Conservation (phyloP, 2,888 invertebrate genomes). For the Troilus luridus region DNA sequence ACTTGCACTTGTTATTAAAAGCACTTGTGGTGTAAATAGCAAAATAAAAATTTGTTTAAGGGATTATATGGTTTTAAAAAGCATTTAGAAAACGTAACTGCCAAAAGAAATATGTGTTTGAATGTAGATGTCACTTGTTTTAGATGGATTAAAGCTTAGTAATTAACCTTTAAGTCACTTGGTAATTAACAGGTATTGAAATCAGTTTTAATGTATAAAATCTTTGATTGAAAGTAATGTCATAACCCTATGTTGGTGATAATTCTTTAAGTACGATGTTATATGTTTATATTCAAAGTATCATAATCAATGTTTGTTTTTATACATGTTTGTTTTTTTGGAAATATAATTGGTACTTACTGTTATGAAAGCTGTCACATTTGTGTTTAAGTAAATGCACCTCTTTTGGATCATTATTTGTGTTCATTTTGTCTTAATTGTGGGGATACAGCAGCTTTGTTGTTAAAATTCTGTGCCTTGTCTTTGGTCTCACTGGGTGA, state of each 20-base stretch:
- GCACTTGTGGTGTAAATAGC: constrained; percentile 58
- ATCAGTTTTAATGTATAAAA: neutral
- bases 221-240: neutral
- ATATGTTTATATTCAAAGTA: neutral
- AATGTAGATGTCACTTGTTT: constrained; percentile 48
- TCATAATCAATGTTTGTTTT: neutral
- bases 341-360: neutral
- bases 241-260: neutral
- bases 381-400: neutral
- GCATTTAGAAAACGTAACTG: neutral
- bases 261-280: neutral
- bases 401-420: constrained; percentile 23
- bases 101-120: constrained; percentile 51
- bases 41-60: constrained; percentile 42
- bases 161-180: constrained; percentile 17
- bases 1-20: constrained; percentile 58
- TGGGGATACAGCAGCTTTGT: constrained; percentile 48
- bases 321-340: neutral
- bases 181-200: constrained; percentile 5
- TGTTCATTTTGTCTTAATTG: constrained; percentile 23
- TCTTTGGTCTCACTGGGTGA: constrained; percentile 25
- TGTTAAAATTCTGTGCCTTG: neutral
- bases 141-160: constrained; percentile 1
- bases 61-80: constrained; percentile 43
- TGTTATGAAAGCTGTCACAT: neutral